Percentiles rank a stretch among this genome's conserved stretches.
Evolutionary conservation across 2,888 invertebrate species (phyloP).

Genomic region (Calameuta filiformis): DNA sequence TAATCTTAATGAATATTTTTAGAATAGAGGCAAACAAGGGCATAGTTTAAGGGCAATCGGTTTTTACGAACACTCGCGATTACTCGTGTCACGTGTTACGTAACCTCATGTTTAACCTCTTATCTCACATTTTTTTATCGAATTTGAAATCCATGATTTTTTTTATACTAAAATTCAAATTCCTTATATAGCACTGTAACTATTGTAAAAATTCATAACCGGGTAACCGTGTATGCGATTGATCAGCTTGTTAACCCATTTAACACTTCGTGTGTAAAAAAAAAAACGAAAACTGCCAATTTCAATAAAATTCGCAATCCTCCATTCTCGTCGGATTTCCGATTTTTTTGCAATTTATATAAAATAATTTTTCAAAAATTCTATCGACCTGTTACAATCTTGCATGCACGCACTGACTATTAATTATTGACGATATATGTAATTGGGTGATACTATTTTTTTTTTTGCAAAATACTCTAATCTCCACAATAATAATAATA

Average conservation of each 20-base stretch:
- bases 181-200: rapidly evolving
- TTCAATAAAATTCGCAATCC: not conserved
- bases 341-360: not conserved
- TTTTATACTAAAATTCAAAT: not conserved
- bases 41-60: constrained; percentile 44
- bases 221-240: not conserved
- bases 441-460: not conserved
- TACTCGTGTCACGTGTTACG: not conserved
- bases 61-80: constrained; percentile 6
- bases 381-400: too few relatives aligned
- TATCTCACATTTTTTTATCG: not conserved
- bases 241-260: not conserved
- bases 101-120: not conserved
- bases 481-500: not conserved
- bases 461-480: not conserved
- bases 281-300: not conserved
- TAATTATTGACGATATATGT: too few relatives aligned
- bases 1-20: constrained; percentile 42
- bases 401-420: too few relatives aligned
- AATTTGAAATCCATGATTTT: too few relatives aligned
- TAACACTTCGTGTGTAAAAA: not conserved
- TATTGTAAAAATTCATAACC: not conserved
- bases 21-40: constrained; percentile 55
- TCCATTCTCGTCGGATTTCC: rapidly evolving
- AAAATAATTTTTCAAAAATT: too few relatives aligned